Conservation (phyloP, 2,888 invertebrate genomes). For the Oxytorus armatus region DNA sequence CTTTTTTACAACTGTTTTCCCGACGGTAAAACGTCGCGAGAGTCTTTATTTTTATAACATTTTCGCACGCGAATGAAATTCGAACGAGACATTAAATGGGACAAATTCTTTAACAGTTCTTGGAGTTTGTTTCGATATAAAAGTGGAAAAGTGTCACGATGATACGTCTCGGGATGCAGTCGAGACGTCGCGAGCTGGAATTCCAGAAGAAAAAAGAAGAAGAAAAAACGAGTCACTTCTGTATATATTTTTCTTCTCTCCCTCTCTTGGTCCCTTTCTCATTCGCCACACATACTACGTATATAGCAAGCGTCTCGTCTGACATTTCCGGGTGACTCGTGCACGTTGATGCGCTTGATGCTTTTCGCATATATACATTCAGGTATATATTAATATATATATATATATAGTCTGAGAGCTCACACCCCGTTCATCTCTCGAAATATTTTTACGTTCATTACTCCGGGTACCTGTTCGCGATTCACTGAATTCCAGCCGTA, state of each 20-base stretch:
- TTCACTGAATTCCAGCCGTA: slow-evolving; percentile 36
- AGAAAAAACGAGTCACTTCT: slow-evolving; percentile 57
- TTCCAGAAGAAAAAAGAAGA: slow-evolving; percentile 62
- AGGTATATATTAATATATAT: neutral
- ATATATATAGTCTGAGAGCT: neutral
- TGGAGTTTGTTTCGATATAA: slow-evolving; percentile 3
- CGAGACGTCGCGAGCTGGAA: slow-evolving; percentile 51
- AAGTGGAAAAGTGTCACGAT: slow-evolving; percentile 49
- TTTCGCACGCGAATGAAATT: slow-evolving; percentile 13
- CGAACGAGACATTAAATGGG: slow-evolving; percentile 32
- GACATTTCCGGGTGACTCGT: slow-evolving; percentile 61
- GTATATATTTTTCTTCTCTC: slow-evolving; percentile 29
- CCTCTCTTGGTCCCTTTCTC: slow-evolving; percentile 13
- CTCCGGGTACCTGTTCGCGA: neutral
- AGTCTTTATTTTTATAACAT: slow-evolving; percentile 13
- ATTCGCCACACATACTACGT: slow-evolving; percentile 36
- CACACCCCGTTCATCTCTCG: slow-evolving; percentile 14
- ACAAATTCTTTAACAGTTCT: slow-evolving; percentile 26
- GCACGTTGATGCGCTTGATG: slow-evolving; percentile 46
- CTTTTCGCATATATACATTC: slow-evolving; percentile 23
- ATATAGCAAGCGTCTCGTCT: slow-evolving; percentile 51
- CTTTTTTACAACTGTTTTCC: neutral
- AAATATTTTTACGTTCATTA: slow-evolving; percentile 53
- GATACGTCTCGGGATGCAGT: slow-evolving; percentile 16
- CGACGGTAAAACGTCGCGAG: neutral